Evolutionary conservation across 2,113 vertebrate genomes (phyloP).

Genomic region (Noturus placidus): DNA sequence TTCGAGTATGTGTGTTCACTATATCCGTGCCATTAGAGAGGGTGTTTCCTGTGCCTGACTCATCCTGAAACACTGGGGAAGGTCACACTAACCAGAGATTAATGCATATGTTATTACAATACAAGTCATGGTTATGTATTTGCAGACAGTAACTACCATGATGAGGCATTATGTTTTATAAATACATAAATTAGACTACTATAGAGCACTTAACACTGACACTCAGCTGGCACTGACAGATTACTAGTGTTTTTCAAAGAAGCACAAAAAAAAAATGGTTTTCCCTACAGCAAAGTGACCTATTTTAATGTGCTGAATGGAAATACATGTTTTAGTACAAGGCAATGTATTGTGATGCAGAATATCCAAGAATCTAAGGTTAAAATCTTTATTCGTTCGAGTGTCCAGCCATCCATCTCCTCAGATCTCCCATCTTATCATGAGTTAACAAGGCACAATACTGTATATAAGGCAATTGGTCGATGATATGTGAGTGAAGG

Average conservation of each 20-base stretch:
- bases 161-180: background rate
- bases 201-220: background rate
- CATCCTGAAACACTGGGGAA: background rate
- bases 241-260: background rate
- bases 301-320: background rate
- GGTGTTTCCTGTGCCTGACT: conserved; percentile 20
- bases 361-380: background rate
- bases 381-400: background rate
- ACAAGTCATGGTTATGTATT: background rate
- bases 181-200: background rate
- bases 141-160: background rate
- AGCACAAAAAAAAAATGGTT: background rate
- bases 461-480: background rate
- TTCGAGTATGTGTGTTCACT: background rate
- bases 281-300: background rate
- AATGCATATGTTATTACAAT: background rate
- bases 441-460: background rate
- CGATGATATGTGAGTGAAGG: background rate
- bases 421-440: background rate
- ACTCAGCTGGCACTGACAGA: background rate
- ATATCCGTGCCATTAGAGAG: background rate
- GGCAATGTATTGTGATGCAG: background rate
- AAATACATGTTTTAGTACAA: background rate
- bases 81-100: background rate
- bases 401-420: background rate